These are phyloP conservation scores for Notamacropus eugenii DNA, from an alignment of 2,797 vertebrate genomes.

Conservation along the genomic window DNA sequence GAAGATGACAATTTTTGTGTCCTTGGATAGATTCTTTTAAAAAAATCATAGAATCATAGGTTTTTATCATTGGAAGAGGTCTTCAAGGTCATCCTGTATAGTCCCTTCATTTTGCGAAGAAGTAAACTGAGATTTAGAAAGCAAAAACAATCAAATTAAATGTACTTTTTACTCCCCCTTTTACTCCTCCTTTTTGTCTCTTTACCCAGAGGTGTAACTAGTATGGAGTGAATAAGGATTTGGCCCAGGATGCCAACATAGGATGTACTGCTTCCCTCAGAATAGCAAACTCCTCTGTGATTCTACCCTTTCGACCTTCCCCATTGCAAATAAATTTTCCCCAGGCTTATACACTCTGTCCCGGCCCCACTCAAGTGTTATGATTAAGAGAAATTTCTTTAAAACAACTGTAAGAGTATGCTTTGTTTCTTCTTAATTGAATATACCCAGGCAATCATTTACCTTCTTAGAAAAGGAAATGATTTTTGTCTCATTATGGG, in stretches of 20 bases:
- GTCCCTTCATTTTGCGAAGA: not conserved
- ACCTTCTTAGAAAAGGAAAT: not conserved
- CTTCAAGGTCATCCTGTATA: not conserved
- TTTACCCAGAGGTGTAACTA: not conserved
- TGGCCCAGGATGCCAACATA: not conserved
- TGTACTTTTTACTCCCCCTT: not conserved
- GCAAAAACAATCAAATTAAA: not conserved
- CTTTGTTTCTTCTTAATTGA: constrained; percentile 51
- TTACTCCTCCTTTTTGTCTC: no score
- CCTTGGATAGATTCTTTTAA: not conserved
- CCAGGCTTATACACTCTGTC: not conserved
- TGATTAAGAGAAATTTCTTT: constrained; percentile 10
- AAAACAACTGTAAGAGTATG: not conserved
- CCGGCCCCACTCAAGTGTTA: not conserved
- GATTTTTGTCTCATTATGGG: not conserved
- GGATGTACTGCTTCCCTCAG: not conserved
- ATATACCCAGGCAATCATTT: not conserved
- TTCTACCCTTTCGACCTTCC: not conserved
- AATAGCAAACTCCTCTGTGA: not conserved
- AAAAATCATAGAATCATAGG: no score
- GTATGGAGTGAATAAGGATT: not conserved
- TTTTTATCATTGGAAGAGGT: not conserved
- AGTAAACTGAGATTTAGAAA: not conserved
- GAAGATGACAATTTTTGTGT: not conserved
- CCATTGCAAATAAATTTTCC: not conserved